Conservation (phyloP, 2,113 vertebrate species). For the Leptobrachium ailaonicum region DNA sequence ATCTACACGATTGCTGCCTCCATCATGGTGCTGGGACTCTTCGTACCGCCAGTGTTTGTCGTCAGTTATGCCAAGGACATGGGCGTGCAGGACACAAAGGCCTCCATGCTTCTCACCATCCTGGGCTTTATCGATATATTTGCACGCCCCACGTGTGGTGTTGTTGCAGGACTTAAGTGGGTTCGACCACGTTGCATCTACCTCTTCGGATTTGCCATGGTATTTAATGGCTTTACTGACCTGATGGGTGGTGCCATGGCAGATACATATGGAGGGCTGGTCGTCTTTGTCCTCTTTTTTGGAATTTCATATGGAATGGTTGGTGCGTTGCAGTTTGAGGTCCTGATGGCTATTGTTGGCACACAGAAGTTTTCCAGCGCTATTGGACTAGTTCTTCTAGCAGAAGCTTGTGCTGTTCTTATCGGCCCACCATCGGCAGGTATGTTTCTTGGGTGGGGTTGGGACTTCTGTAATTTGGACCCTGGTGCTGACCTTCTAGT, state of each 20-base stretch:
- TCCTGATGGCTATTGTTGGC: conserved; percentile 94
- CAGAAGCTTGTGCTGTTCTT: conserved; percentile 89
- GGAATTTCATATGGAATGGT: conserved; percentile 97
- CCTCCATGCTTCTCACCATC: conserved; percentile 85
- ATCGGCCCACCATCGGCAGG: conserved; percentile 90
- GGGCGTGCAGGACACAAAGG: conserved; percentile 80
- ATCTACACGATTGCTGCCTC: conserved; percentile 87
- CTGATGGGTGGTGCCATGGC: conserved; percentile 83
- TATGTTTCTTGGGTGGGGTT: conserved; percentile 42
- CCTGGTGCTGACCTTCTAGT: no score
- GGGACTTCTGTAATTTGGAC: no score
- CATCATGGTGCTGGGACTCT: conserved; percentile 93
- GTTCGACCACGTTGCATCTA: conserved; percentile 89
- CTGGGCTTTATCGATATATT: conserved; percentile 94
- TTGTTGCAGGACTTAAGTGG: conserved; percentile 80
- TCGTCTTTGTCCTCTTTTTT: conserved; percentile 92
- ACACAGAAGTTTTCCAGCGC: conserved; percentile 92
- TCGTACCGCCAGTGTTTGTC: conserved; percentile 91
- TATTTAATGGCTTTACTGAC: conserved; percentile 90
- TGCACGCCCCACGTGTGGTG: conserved; percentile 82
- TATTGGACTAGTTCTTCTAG: conserved; percentile 89
- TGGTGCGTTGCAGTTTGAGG: conserved; percentile 95
- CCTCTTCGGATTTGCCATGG: conserved; percentile 90
- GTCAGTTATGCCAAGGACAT: conserved; percentile 93
- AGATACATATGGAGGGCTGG: conserved; percentile 74